Evolutionary conservation across 2,888 invertebrate genomes (phyloP).

Genomic region (Dryocosmus kuriphilus): DNA sequence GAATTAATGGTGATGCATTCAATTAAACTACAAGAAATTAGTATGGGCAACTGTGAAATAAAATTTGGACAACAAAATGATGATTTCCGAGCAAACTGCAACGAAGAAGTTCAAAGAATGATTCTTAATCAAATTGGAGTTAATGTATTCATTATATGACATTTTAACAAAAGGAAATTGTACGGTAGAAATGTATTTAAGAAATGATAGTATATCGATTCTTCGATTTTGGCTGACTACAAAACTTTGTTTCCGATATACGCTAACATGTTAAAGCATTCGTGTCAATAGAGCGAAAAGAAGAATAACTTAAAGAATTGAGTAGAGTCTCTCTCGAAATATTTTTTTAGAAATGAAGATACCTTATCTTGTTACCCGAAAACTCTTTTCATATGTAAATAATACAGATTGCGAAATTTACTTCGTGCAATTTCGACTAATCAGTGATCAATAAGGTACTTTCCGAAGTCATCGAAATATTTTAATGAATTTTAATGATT

Average conservation of each 20-base stretch:
- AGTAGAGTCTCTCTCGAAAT: neutral
- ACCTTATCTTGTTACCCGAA: neutral
- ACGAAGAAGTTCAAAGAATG: constrained; percentile 2
- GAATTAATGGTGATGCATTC: neutral
- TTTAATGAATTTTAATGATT: neutral
- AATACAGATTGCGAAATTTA: constrained; percentile 12
- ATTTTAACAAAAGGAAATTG: neutral
- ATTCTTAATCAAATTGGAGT: neutral
- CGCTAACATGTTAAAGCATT: neutral
- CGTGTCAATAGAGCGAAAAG: constrained; percentile 2
- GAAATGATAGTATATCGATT: neutral
- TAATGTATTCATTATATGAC: constrained; percentile 6
- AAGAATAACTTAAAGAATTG: neutral
- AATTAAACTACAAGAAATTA: neutral
- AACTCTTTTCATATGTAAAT: neutral
- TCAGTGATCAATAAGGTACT: constrained; percentile 9
- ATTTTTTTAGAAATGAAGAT: neutral
- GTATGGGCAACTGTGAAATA: neutral
- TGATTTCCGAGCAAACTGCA: neutral
- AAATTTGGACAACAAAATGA: neutral
- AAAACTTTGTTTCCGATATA: neutral
- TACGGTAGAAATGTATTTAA: neutral
- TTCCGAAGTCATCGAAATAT: neutral
- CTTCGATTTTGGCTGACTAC: neutral
- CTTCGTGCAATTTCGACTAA: neutral